A percentile compares a stretch with the other conserved stretches of the same genome.
These are phyloP conservation scores for Colistium nudipinnis DNA, from an alignment of 2,113 vertebrate genomes.

Conservation along the genomic window DNA sequence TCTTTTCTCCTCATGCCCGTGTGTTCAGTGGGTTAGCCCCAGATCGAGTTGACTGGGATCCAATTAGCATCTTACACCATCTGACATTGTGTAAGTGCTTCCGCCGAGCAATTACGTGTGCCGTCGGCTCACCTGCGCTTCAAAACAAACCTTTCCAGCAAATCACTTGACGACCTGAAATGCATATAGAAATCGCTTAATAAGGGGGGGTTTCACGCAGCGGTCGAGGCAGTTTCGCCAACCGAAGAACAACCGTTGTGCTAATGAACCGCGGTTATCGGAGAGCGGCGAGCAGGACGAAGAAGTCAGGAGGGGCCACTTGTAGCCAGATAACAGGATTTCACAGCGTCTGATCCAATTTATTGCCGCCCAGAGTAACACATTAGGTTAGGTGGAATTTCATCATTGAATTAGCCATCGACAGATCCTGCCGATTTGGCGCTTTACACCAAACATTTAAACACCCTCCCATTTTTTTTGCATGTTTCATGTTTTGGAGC, in stretches of 20 bases:
- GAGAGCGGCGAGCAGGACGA: constrained; percentile 23
- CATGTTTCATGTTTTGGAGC: no score
- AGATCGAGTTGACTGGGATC: constrained; percentile 69
- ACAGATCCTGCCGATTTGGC: constrained; percentile 12
- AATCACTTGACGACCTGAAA: neutral
- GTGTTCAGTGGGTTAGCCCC: constrained; percentile 65
- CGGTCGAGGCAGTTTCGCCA: constrained; percentile 2
- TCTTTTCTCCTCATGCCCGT: constrained; percentile 45
- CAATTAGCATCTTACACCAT: constrained; percentile 70
- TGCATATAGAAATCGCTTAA: neutral
- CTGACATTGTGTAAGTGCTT: constrained; percentile 42
- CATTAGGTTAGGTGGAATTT: constrained; percentile 46
- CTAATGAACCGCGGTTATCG: constrained; percentile 35
- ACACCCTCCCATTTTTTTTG: neutral
- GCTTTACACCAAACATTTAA: neutral
- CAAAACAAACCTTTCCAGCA: neutral
- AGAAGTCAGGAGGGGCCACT: constrained; percentile 50
- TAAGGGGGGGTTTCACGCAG: constrained; percentile 7
- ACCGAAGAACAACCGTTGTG: constrained; percentile 23
- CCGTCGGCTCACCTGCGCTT: neutral
- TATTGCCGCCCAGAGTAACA: constrained; percentile 43
- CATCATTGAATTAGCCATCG: constrained; percentile 49
- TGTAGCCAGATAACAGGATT: constrained; percentile 69
- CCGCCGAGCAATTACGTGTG: constrained; percentile 8
- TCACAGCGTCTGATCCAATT: constrained; percentile 64